Evolutionary conservation across 2,888 invertebrate species (phyloP), one percentile per base, ranked within the genome.

Genomic region (Erannis defoliaria): DNA sequence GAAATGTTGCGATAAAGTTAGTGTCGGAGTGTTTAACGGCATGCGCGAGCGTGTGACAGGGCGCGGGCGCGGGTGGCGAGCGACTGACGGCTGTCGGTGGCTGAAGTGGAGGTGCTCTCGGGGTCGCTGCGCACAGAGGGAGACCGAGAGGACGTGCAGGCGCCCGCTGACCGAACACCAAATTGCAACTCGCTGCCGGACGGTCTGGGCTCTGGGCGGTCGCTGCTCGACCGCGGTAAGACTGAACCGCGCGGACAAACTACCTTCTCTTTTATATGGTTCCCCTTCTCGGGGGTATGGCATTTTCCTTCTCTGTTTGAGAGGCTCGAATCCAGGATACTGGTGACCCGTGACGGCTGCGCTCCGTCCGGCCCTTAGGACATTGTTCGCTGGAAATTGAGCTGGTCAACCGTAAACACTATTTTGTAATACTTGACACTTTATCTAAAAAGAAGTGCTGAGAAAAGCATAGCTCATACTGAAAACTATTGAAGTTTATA

Each of bases 221-320:
- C 78, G 79, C 73, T 78, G 78, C 76, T 80, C 74, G 81, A 80
- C 68, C 80, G 83, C 83, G 80, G 76, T 78, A 76, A 84, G 83
- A 91, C 90, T 91, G 91, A 88, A 75, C 81, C 88, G 85, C 85
- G 83, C 87, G 83, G 78, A 71, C 72, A 75, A 75, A 71, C 66
- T 68, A 73, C 90, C 67, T 78, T 80, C 88, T 78, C 89, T 89
- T 89, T 86, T 91, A 91, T 91, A 90, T 77, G 75, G 71, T 86
- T 77, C 88, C 88, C 89, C 87, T 86, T 73, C 88, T 86, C 76
- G 72, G 69, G 77, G 82, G 76, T 74, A 70, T 65, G 64, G 69
- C 73, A 71, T 76, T 81, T 81, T 83, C 81, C 74, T 76, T 77
- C 80, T 81, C 76, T 77, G 73, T 68, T 71, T 18, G 18, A 4